Conservation (phyloP, 1,140 invertebrate genomes). For the Cotesia vestalis region DNA sequence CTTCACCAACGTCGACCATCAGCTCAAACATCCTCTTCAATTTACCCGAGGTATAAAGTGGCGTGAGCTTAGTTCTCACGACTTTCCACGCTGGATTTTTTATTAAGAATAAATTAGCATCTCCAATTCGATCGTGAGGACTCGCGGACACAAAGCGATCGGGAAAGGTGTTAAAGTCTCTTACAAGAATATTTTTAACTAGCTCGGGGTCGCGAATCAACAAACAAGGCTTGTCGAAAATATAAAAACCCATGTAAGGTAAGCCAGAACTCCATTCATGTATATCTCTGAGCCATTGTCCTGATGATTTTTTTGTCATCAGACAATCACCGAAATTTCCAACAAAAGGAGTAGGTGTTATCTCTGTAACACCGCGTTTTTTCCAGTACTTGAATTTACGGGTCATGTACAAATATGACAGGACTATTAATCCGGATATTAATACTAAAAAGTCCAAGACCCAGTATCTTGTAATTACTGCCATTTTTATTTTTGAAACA, state of each 20-base stretch:
- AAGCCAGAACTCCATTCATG: conserved; percentile 40
- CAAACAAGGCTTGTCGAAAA: conserved; percentile 56
- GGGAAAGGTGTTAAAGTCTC: conserved; percentile 63
- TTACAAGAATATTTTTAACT: conserved; percentile 62
- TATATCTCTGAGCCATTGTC: conserved; percentile 36
- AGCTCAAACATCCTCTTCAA: conserved; percentile 61
- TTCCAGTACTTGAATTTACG: conserved; percentile 61
- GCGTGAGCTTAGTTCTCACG: conserved; percentile 57
- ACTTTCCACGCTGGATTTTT: conserved; percentile 58
- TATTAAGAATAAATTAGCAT: conserved; percentile 51
- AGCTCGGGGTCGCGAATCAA: conserved; percentile 62
- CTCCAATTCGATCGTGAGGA: conserved; percentile 47
- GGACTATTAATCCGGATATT: neutral
- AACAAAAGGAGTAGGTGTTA: conserved; percentile 49
- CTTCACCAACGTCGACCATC: conserved; percentile 57
- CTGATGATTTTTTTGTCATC: conserved; percentile 29
- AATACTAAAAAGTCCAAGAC: neutral
- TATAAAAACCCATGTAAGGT: conserved; percentile 55
- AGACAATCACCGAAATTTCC: conserved; percentile 52
- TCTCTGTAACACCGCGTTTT: conserved; percentile 48
- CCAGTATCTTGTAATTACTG: neutral
- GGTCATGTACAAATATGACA: conserved; percentile 51
- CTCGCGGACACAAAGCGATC: conserved; percentile 47
- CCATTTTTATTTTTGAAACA: no score
- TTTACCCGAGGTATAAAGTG: conserved; percentile 60